These are phyloP conservation scores for Apteryx owenii DNA, from an alignment of 2,113 vertebrate genomes.

Conservation along the genomic window DNA sequence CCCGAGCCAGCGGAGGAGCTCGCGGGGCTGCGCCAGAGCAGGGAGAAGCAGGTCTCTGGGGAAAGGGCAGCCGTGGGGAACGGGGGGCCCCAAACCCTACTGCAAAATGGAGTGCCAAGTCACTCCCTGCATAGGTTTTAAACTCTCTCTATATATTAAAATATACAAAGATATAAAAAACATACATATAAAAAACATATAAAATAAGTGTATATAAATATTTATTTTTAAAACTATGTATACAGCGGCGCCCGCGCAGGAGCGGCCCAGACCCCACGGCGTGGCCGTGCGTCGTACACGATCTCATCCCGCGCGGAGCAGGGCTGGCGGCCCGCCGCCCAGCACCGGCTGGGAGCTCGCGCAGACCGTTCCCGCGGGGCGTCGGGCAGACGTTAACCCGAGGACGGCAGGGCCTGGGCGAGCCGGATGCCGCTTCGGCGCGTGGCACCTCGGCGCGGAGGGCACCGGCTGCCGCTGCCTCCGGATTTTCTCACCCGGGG, in stretches of 20 bases:
- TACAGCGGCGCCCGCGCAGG: rapidly evolving
- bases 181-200: no score
- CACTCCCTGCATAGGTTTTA: background rate
- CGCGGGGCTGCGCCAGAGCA: no score
- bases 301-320: background rate
- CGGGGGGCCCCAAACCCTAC: background rate
- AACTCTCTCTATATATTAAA: background rate
- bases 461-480: background rate
- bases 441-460: background rate
- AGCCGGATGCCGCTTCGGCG: rapidly evolving
- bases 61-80: background rate
- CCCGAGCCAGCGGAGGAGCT: background rate
- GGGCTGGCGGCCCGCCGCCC: rapidly evolving
- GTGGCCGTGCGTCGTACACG: no score
- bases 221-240: background rate
- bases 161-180: background rate
- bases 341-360: background rate
- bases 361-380: rapidly evolving
- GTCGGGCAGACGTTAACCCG: rapidly evolving
- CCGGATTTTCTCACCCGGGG: background rate
- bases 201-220: background rate
- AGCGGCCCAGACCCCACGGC: background rate
- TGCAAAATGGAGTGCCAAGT: background rate
- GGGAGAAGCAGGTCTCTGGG: background rate
- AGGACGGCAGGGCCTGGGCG: background rate